A percentile compares a stretch with the other conserved stretches of the same genome.
Evolutionary conservation across 1,140 invertebrate species (phyloP).

Genomic region (Tribolium castaneum): DNA sequence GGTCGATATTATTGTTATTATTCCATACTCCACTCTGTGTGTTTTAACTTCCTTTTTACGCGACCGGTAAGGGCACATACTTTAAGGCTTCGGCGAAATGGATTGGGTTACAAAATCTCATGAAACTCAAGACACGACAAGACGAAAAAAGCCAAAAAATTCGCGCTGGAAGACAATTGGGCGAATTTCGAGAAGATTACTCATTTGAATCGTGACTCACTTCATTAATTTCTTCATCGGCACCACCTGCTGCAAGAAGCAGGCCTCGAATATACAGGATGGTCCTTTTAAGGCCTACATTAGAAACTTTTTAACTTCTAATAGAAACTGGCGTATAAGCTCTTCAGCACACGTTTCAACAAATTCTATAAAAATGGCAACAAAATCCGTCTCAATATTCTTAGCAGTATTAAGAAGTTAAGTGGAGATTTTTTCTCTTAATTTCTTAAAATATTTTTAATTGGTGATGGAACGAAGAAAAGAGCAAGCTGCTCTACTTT

Average conservation of each 20-base stretch:
- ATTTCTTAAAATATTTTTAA: too few species aligned
- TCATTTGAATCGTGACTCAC: not conserved
- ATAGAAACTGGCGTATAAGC: too few species aligned
- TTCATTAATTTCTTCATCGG: not conserved
- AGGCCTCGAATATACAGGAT: too few species aligned
- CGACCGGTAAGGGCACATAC: not conserved
- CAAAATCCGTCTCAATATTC: too few species aligned
- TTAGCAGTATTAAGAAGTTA: too few species aligned
- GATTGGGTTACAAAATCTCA: slow-evolving; percentile 14
- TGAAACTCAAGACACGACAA: slow-evolving; percentile 2
- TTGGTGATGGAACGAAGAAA: too few species aligned
- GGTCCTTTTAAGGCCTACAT: too few species aligned
- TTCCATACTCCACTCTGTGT: not conserved
- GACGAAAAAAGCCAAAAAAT: not conserved
- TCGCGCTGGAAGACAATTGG: not conserved
- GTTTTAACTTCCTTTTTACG: slow-evolving; percentile 4
- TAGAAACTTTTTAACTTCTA: too few species aligned
- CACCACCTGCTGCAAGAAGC: not conserved
- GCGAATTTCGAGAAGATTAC: not conserved
- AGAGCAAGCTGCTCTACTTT: too few species aligned
- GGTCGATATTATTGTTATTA: not conserved
- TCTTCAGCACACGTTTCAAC: too few species aligned
- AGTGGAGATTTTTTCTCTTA: too few species aligned
- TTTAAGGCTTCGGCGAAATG: not conserved
- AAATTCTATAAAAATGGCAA: too few species aligned